Conservation (phyloP, 2,113 vertebrate species). For the Argyrosomus japonicus region DNA sequence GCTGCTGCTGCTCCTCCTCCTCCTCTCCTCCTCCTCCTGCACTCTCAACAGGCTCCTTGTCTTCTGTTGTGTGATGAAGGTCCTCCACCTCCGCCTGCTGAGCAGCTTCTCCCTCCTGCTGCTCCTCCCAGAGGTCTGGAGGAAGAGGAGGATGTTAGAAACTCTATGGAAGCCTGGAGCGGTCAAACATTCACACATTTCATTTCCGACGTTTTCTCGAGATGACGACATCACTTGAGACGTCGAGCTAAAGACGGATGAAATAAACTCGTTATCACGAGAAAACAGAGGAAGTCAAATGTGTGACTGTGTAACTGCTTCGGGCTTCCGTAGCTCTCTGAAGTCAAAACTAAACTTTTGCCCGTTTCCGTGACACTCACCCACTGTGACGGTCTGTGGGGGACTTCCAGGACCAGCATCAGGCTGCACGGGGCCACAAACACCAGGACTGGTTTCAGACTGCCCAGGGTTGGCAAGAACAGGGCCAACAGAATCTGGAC, state of each 20-base stretch:
- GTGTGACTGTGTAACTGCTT: too few relatives aligned
- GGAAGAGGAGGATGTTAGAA: background rate
- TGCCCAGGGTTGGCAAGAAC: background rate
- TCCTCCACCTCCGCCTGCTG: constrained; percentile 2
- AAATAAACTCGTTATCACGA: too few relatives aligned
- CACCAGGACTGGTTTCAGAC: constrained; percentile 2
- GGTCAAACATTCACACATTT: too few relatives aligned
- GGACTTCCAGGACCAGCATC: background rate
- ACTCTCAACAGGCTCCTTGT: constrained; percentile 5
- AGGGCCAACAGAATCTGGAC: background rate
- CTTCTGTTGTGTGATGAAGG: background rate
- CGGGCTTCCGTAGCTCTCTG: too few relatives aligned
- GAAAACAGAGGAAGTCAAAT: too few relatives aligned
- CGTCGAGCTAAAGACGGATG: too few relatives aligned
- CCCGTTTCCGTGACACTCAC: constrained; percentile 49
- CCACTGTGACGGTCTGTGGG: background rate
- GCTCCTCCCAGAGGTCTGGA: too few relatives aligned
- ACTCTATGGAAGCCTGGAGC: background rate
- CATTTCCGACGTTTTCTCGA: too few relatives aligned
- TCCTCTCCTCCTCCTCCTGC: background rate
- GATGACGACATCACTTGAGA: too few relatives aligned
- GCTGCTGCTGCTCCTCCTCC: background rate
- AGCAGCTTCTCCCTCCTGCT: background rate
- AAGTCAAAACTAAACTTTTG: too few relatives aligned
- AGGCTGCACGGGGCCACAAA: background rate